These are phyloP conservation scores for Penaeus monodon DNA, from an alignment of 2,888 invertebrate genomes.

Conservation along the genomic window DNA sequence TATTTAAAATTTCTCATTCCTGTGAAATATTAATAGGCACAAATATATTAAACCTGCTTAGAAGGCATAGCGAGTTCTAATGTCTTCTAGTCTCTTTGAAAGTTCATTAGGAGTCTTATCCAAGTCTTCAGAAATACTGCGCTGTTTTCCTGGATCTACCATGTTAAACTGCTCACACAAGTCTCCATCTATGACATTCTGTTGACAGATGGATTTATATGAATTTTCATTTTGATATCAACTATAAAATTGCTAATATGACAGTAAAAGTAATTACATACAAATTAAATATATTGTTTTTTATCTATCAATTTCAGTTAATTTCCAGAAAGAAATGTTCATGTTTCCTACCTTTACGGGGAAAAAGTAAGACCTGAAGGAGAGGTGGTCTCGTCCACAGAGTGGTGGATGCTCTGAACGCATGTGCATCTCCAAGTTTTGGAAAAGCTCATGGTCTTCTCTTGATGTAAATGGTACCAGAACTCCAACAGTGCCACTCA, in stretches of 20 bases:
- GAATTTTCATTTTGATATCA: not conserved
- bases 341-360: constrained; percentile 84
- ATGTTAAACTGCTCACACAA: constrained; percentile 99
- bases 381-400: constrained; percentile 96
- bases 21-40: too few relatives aligned
- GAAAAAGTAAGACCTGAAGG: constrained; percentile 96
- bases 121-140: constrained; percentile 92
- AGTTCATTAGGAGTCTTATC: constrained; percentile 97
- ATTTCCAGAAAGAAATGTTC: not conserved
- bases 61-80: constrained; percentile 98
- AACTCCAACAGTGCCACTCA: constrained; percentile 93
- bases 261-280: not conserved
- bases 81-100: constrained; percentile 98
- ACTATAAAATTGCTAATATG: not conserved
- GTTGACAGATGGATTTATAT: constrained; percentile 67
- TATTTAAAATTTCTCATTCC: too few relatives aligned
- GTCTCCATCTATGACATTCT: constrained; percentile 99
- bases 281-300: too few relatives aligned
- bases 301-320: not conserved
- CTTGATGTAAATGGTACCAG: constrained; percentile 93
- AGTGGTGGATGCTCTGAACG: constrained; percentile 95
- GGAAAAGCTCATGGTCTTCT: constrained; percentile 99
- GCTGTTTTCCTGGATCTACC: constrained; percentile 92
- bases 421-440: constrained; percentile 99
- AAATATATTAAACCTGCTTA: constrained; percentile 72